Percentiles rank a stretch among this genome's conserved stretches.
These are phyloP conservation scores for Daphoenositta chrysoptera DNA, from an alignment of 2,113 vertebrate genomes.

Conservation along the genomic window DNA sequence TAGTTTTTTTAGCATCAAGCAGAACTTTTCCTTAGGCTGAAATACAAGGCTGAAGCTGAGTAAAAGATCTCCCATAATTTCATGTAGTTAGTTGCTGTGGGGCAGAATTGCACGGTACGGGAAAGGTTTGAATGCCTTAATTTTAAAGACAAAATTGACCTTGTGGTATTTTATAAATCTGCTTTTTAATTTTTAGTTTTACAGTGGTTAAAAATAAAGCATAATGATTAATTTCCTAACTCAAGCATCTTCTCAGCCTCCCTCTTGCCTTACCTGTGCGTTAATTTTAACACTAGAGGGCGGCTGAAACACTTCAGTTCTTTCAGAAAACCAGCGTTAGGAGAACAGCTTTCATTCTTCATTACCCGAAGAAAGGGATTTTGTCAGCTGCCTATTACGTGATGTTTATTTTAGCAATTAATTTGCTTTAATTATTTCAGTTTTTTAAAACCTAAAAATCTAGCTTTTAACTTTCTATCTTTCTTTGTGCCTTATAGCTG, in stretches of 20 bases:
- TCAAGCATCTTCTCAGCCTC: not conserved
- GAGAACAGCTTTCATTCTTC: not conserved
- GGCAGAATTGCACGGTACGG: not conserved
- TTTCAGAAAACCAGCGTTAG: not conserved
- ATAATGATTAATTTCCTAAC: not conserved
- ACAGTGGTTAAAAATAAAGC: not conserved
- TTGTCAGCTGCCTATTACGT: not conserved
- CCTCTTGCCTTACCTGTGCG: not conserved
- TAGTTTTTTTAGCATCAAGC: not conserved
- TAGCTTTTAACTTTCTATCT: not conserved
- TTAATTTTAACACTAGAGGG: constrained; percentile 43
- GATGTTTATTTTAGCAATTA: not conserved
- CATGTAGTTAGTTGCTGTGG: not conserved
- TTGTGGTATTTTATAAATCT: not conserved
- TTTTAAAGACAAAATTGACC: not conserved
- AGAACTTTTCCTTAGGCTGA: not conserved
- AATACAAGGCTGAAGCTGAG: not conserved
- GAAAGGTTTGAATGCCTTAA: not conserved
- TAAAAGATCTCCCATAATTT: not conserved
- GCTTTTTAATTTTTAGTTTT: not conserved
- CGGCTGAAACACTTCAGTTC: not conserved
- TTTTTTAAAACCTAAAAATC: not conserved
- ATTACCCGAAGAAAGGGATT: not conserved
- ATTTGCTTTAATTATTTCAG: not conserved
- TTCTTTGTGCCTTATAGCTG: not conserved